Conservation (phyloP, 37 sponge, comb jelly and placozoan genomes). For the Sycon ciliatum region DNA sequence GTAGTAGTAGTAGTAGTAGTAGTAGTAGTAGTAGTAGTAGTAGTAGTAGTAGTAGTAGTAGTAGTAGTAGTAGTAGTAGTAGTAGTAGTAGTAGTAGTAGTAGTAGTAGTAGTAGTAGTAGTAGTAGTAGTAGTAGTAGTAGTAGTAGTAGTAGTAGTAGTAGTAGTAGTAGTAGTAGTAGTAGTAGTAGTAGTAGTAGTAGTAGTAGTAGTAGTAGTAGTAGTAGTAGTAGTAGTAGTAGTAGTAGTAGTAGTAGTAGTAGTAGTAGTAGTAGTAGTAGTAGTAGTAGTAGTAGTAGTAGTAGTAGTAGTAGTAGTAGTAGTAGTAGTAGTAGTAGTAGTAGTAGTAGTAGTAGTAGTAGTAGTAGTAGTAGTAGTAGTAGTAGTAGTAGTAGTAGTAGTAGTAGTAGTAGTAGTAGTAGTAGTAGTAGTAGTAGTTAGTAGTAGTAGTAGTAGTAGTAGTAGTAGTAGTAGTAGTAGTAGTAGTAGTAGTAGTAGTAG, state of each 20-base stretch:
- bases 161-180: slow-evolving; percentile 6
- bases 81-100: slow-evolving; percentile 8
- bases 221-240: slow-evolving; percentile 6
- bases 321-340: slow-evolving; percentile 8
- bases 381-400: slow-evolving; percentile 8
- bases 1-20: slow-evolving; percentile 8
- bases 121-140: slow-evolving; percentile 8
- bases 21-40: slow-evolving; percentile 8
- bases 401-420: slow-evolving; percentile 6
- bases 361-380: slow-evolving; percentile 8
- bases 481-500: slow-evolving; percentile 8
- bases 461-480: slow-evolving; percentile 8
- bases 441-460: slow-evolving; percentile 6
- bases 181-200: slow-evolving; percentile 8
- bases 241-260: slow-evolving; percentile 8
- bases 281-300: slow-evolving; percentile 6
- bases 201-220: slow-evolving; percentile 8
- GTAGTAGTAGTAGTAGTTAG: too few species aligned
- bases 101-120: slow-evolving; percentile 6
- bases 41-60: slow-evolving; percentile 6
- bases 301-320: slow-evolving; percentile 8
- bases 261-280: slow-evolving; percentile 8
- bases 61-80: slow-evolving; percentile 8
- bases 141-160: slow-evolving; percentile 8
- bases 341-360: slow-evolving; percentile 6